Evolutionary conservation across 2,888 invertebrate species (phyloP).

Genomic region (Pediacus dermestoides): DNA sequence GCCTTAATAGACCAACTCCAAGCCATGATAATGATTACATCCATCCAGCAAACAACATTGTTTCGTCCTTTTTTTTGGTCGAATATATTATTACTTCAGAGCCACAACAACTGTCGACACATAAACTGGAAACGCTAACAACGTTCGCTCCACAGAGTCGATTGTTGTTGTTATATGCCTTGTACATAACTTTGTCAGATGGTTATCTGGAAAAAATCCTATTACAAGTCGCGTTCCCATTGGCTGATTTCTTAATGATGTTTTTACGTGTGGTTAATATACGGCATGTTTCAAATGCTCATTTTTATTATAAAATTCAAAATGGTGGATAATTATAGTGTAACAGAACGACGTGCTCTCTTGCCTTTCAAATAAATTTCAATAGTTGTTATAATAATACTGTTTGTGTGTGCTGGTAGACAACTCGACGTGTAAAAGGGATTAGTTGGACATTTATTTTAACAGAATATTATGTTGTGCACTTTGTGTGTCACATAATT

Average conservation of each 20-base stretch:
- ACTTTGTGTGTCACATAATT: no score
- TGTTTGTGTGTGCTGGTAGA: no score
- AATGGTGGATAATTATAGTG: slow-evolving; percentile 46
- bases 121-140: slow-evolving; percentile 4
- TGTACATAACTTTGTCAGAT: slow-evolving; percentile 25
- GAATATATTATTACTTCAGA: neutral
- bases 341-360: slow-evolving; percentile 1
- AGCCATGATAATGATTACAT: neutral
- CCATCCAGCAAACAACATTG: neutral
- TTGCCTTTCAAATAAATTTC: slow-evolving; percentile 1
- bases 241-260: slow-evolving; percentile 50
- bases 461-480: no score
- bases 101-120: slow-evolving; percentile 17
- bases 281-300: slow-evolving; percentile 44
- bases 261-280: slow-evolving; percentile 51
- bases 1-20: neutral
- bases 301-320: slow-evolving; percentile 51
- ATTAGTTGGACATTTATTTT: no score
- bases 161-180: slow-evolving; percentile 18
- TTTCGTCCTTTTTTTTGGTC: neutral
- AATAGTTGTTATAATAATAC: no score
- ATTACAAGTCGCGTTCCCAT: slow-evolving; percentile 48
- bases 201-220: slow-evolving; percentile 45
- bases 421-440: no score
- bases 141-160: no score